These are phyloP conservation scores for Papio anubis DNA, from an alignment of 2,113 vertebrate genomes.

Conservation along the genomic window DNA sequence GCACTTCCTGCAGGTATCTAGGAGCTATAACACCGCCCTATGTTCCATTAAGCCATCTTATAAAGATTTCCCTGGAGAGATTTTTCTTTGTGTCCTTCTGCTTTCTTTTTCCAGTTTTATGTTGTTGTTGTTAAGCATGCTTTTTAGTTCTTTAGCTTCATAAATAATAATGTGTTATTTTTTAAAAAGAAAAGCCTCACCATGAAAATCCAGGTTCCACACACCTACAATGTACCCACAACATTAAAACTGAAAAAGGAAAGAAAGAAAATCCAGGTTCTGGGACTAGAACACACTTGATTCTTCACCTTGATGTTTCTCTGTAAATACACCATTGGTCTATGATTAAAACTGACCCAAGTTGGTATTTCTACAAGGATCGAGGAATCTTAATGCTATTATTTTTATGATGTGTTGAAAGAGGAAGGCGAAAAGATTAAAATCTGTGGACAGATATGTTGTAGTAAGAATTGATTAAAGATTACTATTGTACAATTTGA, in stretches of 20 bases:
- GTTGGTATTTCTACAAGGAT: not conserved
- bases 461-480: not conserved
- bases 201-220: slow-evolving; percentile 11
- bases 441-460: not conserved
- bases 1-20: not conserved
- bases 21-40: not conserved
- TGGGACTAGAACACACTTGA: not conserved
- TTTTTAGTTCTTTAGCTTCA: not conserved
- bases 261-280: not conserved
- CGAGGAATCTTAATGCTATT: not conserved
- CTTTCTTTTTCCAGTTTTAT: not conserved
- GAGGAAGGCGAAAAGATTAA: not conserved
- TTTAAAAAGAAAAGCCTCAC: not conserved
- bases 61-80: not conserved
- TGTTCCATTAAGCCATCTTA: not conserved
- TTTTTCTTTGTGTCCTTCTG: not conserved
- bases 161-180: not conserved
- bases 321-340: not conserved
- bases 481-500: not conserved
- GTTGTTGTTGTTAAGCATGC: not conserved
- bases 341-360: not conserved
- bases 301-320: not conserved
- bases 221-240: no score
- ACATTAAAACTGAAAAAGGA: no score
- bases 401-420: not conserved